Evolutionary conservation across 2,888 invertebrate species (phyloP).

Genomic region (Pristionchus arcanus): DNA sequence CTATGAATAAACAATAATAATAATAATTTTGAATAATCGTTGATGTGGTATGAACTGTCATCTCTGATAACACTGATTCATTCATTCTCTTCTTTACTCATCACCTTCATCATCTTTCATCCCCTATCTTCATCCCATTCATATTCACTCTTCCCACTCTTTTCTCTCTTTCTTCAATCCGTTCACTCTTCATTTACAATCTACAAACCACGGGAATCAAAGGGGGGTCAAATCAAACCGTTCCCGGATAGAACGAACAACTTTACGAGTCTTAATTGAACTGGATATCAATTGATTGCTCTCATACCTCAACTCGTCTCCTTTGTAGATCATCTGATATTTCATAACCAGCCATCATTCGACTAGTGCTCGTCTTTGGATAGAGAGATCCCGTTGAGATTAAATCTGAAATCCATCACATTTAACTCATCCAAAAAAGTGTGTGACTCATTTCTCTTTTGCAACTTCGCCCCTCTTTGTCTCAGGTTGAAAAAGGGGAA

Average conservation of each 20-base stretch:
- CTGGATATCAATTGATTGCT: conserved; percentile 16
- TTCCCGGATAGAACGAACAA: not conserved
- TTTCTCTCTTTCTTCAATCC: not conserved
- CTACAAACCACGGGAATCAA: not conserved
- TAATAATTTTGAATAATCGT: not conserved
- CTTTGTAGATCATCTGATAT: conserved; percentile 76
- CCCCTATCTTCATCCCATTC: not conserved
- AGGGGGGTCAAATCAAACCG: not conserved
- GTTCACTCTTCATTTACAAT: not conserved
- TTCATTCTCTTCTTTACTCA: not conserved
- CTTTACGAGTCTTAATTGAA: not conserved
- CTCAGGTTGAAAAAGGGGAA: not conserved
- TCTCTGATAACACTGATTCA: not conserved
- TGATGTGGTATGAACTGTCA: not conserved
- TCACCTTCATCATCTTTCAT: too few relatives aligned
- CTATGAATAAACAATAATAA: too few relatives aligned
- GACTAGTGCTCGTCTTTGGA: conserved; percentile 69
- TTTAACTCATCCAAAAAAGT: not conserved
- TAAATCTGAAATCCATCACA: conserved; percentile 13
- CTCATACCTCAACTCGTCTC: conserved; percentile 70
- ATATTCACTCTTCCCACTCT: not conserved
- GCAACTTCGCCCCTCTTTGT: not conserved
- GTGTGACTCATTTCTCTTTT: not conserved
- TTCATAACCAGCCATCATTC: conserved; percentile 74
- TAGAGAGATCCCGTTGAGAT: conserved; percentile 62